phyloP scores from a whole-genome alignment of 2,113 vertebrate genomes.

The Furnarius figulus region DNA sequence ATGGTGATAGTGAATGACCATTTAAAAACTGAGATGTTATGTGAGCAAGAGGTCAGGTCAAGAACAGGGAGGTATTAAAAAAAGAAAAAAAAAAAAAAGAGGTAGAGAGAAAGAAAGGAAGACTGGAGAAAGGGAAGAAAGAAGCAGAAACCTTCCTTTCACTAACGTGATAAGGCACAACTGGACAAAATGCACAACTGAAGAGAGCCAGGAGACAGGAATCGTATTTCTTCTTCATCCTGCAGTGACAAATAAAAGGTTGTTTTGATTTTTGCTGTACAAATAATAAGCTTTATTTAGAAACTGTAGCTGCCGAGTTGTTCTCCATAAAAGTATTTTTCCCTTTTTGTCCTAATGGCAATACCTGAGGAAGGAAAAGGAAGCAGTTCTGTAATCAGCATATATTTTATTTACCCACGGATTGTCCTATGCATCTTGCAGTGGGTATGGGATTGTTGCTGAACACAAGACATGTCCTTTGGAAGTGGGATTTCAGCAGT shows the following conservation, averaged over 20 bases:
- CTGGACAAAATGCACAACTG: slow-evolving; percentile 28
- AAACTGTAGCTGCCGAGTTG: slow-evolving; percentile 20
- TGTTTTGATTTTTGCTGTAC: slow-evolving; percentile 70
- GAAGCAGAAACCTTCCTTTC: slow-evolving; percentile 33
- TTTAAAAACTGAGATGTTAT: slow-evolving; percentile 68
- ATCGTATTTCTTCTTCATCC: slow-evolving; percentile 74
- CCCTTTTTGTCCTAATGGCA: slow-evolving; percentile 9
- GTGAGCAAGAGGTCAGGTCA: slow-evolving; percentile 60
- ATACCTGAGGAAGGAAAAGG: background rate
- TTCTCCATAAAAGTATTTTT: slow-evolving; percentile 53
- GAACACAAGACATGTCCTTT: background rate
- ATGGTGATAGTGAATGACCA: slow-evolving; percentile 55
- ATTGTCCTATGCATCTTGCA: slow-evolving; percentile 28
- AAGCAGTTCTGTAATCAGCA: background rate
- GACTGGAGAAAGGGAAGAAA: background rate
- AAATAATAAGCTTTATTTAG: slow-evolving; percentile 73
- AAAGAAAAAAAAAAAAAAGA: background rate
- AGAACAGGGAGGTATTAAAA: slow-evolving; percentile 19
- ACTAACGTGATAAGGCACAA: slow-evolving; percentile 38
- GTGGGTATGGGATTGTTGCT: background rate
- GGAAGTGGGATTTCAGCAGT: background rate
- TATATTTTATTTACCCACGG: slow-evolving; percentile 19
- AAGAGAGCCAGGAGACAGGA: slow-evolving; percentile 54
- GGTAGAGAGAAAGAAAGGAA: background rate
- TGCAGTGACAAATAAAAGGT: slow-evolving; percentile 72